Conservation (phyloP, 2,797 vertebrate species). For the Alectoris magna region DNA sequence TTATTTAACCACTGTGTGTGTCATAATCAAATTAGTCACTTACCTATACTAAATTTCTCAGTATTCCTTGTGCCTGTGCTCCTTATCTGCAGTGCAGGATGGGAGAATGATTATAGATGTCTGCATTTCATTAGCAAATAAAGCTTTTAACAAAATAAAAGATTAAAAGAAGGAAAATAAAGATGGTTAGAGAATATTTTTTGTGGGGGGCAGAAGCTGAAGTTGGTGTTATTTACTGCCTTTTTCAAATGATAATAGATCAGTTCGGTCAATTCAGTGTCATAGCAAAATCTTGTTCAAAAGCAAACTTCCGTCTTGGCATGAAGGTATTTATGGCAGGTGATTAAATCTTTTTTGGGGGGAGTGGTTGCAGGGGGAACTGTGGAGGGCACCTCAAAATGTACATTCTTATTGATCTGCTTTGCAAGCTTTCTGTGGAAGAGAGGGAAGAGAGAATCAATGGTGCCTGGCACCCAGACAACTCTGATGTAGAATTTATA, state of each 20-base stretch:
- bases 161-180: conserved; percentile 1
- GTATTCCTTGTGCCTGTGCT: neutral
- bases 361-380: neutral
- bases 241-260: conserved; percentile 6
- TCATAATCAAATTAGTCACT: conserved; percentile 23
- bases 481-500: conserved; percentile 39
- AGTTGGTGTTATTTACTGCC: neutral
- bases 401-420: conserved; percentile 45
- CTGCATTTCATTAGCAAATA: conserved; percentile 9
- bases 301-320: neutral
- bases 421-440: conserved; percentile 46
- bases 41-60: neutral
- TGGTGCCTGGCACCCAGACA: conserved; percentile 38
- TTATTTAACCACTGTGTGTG: neutral
- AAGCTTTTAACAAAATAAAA: neutral
- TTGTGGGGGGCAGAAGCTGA: neutral
- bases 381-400: neutral
- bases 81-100: neutral
- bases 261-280: conserved; percentile 2
- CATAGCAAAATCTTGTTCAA: neutral
- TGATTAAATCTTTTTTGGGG: neutral
- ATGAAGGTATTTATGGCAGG: neutral
- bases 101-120: neutral
- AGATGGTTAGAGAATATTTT: neutral
- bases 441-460: conserved; percentile 33